Conservation (phyloP, 2,888 invertebrate genomes). For the Isoperla grammatica region DNA sequence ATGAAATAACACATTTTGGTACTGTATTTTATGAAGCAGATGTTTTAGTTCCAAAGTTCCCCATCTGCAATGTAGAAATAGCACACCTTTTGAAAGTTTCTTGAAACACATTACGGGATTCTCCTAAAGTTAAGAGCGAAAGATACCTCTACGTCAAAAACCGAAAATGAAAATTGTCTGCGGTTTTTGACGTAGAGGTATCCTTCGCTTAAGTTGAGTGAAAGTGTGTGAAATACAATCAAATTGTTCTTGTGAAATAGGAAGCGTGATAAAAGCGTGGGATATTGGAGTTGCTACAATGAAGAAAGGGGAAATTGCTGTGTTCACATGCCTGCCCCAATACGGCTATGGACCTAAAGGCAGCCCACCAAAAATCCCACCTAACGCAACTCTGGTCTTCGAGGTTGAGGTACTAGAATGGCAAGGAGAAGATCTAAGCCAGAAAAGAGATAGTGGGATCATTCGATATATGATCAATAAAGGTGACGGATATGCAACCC, state of each 20-base stretch:
- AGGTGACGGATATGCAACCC: slow-evolving; percentile 66
- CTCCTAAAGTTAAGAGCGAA: too few species aligned
- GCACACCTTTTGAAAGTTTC: too few species aligned
- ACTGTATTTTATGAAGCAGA: too few species aligned
- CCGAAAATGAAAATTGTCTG: too few species aligned
- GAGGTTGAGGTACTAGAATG: slow-evolving; percentile 87
- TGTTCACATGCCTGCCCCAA: slow-evolving; percentile 76
- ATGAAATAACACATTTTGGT: too few species aligned
- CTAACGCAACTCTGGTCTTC: slow-evolving; percentile 80
- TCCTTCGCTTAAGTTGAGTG: too few species aligned
- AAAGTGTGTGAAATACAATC: too few species aligned
- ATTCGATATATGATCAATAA: slow-evolving; percentile 61
- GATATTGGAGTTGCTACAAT: slow-evolving; percentile 91
- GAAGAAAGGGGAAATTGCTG: slow-evolving; percentile 82
- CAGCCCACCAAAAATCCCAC: slow-evolving; percentile 82
- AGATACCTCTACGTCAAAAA: too few species aligned
- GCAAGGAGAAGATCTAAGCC: slow-evolving; percentile 84
- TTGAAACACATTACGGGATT: too few species aligned
- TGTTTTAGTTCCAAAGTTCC: too few species aligned
- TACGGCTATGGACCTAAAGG: slow-evolving; percentile 88
- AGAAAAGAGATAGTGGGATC: slow-evolving; percentile 77
- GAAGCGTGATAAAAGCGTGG: slow-evolving; percentile 87
- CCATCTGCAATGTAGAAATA: too few species aligned
- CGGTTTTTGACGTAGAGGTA: too few species aligned
- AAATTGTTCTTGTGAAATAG: slow-evolving; percentile 42